These are phyloP conservation scores for Sicus ferrugineus DNA, from an alignment of 2,888 invertebrate genomes.

Conservation along the genomic window DNA sequence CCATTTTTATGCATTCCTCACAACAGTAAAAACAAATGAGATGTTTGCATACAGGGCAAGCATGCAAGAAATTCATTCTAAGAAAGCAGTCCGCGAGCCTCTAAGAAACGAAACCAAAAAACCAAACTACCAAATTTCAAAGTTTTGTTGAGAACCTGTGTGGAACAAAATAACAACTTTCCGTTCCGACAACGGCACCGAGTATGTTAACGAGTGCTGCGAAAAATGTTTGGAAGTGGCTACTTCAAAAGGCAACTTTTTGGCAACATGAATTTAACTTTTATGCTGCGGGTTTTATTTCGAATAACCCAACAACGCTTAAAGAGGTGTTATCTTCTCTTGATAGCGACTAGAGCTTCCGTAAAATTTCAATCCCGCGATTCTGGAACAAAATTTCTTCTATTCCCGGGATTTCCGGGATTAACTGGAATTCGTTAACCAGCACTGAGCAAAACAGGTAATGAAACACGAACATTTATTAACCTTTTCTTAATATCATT, in stretches of 20 bases:
- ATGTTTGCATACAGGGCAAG: conserved; percentile 12
- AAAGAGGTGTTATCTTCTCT: conserved; percentile 25
- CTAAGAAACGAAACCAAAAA: neutral
- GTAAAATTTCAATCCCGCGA: no score
- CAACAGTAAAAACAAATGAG: conserved; percentile 3
- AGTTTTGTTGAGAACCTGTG: neutral
- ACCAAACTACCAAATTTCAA: neutral
- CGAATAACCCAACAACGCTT: conserved; percentile 22
- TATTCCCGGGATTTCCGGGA: no score
- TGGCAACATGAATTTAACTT: neutral
- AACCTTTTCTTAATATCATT: no score
- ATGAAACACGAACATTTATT: no score
- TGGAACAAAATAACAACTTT: neutral
- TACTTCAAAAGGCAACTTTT: neutral
- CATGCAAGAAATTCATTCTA: conserved; percentile 14
- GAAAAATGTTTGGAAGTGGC: neutral
- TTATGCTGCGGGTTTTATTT: neutral
- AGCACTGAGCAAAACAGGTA: no score
- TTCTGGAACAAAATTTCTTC: no score
- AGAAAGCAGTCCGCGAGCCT: conserved; percentile 1
- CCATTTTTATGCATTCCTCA: no score
- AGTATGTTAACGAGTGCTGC: neutral
- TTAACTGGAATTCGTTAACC: no score
- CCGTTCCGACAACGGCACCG: neutral
- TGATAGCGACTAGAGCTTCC: no score